A percentile compares a stretch with the other conserved stretches of the same genome.
Evolutionary conservation across 2,888 invertebrate genomes (phyloP).

Genomic region (Tinea pellionella): DNA sequence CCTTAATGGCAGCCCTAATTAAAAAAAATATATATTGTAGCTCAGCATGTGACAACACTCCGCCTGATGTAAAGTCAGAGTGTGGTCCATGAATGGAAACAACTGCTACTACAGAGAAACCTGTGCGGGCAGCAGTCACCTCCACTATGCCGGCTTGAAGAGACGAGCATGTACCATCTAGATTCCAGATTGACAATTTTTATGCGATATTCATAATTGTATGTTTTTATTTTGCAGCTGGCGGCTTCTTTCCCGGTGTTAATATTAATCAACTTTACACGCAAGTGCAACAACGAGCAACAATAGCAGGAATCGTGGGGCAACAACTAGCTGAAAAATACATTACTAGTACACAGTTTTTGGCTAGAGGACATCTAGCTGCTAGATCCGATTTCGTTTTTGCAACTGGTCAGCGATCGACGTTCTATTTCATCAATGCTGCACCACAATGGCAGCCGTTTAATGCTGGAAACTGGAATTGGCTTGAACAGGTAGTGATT

Average conservation of each 20-base stretch:
- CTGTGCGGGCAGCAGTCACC: no score
- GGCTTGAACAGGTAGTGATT: conserved; percentile 54
- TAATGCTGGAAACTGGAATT: conserved; percentile 71
- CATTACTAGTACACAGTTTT: conserved; percentile 46
- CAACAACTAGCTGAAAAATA: conserved; percentile 47
- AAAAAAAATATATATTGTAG: no score
- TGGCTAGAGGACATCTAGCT: conserved; percentile 72
- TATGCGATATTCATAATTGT: no score
- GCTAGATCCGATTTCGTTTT: conserved; percentile 74
- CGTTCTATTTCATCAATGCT: conserved; percentile 74
- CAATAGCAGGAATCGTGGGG: conserved; percentile 38
- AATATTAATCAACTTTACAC: conserved; percentile 46
- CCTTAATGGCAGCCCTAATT: no score
- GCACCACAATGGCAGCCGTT: conserved; percentile 77
- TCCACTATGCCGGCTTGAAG: no score
- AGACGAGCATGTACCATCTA: no score
- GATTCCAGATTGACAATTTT: no score
- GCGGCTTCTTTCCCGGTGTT: conserved; percentile 49
- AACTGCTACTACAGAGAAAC: no score
- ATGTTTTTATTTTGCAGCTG: no score
- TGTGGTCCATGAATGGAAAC: no score
- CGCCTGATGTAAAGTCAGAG: no score
- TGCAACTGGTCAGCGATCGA: conserved; percentile 66
- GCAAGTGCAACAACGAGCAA: conserved; percentile 39
- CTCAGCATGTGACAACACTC: no score